These are phyloP conservation scores for Nothocercus julius DNA, from an alignment of 2,113 vertebrate genomes.

Conservation along the genomic window DNA sequence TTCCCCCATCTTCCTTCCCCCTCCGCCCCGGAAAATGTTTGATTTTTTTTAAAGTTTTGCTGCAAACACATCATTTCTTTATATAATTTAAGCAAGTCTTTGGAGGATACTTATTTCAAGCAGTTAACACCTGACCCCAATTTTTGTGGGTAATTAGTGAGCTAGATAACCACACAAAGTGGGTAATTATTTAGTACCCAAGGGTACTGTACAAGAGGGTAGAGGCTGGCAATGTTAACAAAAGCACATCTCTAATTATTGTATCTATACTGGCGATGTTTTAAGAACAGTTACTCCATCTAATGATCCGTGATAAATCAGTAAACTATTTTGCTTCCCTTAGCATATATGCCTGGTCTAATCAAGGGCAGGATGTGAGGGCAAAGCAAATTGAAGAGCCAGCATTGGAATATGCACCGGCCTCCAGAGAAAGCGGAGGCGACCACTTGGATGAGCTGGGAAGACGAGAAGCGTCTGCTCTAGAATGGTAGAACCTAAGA, in stretches of 20 bases:
- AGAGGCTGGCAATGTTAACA: conserved; percentile 81
- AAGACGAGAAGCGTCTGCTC: not conserved
- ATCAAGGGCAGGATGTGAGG: not conserved
- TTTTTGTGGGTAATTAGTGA: conserved; percentile 88
- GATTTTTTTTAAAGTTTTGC: conserved; percentile 73
- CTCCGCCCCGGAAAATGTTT: not conserved
- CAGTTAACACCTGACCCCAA: conserved; percentile 88
- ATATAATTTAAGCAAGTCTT: conserved; percentile 73
- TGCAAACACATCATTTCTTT: conserved; percentile 78
- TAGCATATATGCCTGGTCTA: not conserved
- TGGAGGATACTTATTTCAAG: conserved; percentile 84
- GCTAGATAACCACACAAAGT: conserved; percentile 85
- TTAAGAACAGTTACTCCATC: conserved; percentile 75
- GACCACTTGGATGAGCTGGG: not conserved
- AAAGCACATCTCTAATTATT: conserved; percentile 85
- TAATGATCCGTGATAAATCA: conserved; percentile 75
- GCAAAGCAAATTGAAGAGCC: not conserved
- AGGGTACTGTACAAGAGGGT: conserved; percentile 80
- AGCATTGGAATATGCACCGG: not conserved
- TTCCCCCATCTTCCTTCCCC: not conserved
- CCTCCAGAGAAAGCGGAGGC: not conserved
- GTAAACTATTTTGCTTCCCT: conserved; percentile 60
- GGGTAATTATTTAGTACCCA: conserved; percentile 87
- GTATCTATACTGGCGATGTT: conserved; percentile 72
- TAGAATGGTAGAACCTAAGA: not conserved